Percentiles rank a stretch among this genome's conserved stretches.
Conservation (phyloP, 2,888 invertebrate genomes). For the Ommatoiulus sabulosus region DNA sequence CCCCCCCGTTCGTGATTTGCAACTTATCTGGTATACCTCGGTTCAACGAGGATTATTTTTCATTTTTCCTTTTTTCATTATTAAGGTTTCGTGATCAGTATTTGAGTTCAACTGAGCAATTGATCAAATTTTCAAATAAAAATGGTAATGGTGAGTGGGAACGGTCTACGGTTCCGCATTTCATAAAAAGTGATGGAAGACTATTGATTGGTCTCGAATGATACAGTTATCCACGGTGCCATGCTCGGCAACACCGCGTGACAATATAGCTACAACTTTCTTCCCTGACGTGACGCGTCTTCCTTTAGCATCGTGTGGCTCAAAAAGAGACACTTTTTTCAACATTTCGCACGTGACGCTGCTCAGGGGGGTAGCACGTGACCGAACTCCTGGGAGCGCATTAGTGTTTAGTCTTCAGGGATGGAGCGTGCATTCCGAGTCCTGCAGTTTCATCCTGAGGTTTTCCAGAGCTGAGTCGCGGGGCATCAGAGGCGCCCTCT, state of each 20-base stretch:
- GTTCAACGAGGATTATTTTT: too few relatives aligned
- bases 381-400: background rate
- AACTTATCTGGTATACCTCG: too few relatives aligned
- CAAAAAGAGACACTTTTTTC: slow-evolving; percentile 42
- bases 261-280: background rate
- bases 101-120: too few relatives aligned
- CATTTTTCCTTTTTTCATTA: too few relatives aligned
- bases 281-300: background rate
- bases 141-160: background rate
- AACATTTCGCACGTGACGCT: background rate
- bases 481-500: background rate
- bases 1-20: too few relatives aligned
- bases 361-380: slow-evolving; percentile 4
- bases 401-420: background rate
- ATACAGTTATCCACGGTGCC: background rate
- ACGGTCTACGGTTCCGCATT: background rate
- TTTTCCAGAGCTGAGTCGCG: background rate
- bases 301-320: slow-evolving; percentile 31
- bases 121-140: background rate
- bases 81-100: too few relatives aligned
- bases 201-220: slow-evolving; percentile 41
- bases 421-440: background rate
- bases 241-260: background rate
- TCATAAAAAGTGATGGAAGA: slow-evolving; percentile 15
- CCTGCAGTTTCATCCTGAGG: background rate